Conservation (phyloP, 2,113 vertebrate species). For the Scalopus aquaticus region DNA sequence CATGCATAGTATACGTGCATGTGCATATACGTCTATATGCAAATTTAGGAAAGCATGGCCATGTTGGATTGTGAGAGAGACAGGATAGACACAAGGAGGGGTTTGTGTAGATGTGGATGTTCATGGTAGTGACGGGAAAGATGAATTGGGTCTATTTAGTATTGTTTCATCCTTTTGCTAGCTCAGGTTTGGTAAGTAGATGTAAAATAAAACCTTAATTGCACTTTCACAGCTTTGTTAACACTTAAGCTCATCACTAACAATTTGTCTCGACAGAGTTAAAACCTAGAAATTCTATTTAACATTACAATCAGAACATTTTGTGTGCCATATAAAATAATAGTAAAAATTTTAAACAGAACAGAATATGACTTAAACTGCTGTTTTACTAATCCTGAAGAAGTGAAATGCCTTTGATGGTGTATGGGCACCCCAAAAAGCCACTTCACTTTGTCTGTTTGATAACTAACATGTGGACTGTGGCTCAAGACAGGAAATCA, state of each 20-base stretch:
- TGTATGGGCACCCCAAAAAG: not conserved
- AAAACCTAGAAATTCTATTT: conserved; percentile 44
- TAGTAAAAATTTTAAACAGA: not conserved
- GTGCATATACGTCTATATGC: not conserved
- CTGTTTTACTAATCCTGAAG: conserved; percentile 14
- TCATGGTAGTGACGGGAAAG: not conserved
- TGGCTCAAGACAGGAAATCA: conserved; percentile 40
- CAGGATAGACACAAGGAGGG: not conserved
- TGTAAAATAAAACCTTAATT: conserved; percentile 54
- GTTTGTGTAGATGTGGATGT: not conserved
- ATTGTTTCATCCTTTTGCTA: not conserved
- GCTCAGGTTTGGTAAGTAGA: conserved; percentile 49
- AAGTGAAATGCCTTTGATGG: not conserved
- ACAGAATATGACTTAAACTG: not conserved
- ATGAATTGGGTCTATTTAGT: not conserved
- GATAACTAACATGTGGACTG: conserved; percentile 1
- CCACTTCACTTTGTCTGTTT: conserved; percentile 8
- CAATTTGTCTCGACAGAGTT: conserved; percentile 40
- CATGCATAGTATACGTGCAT: too few relatives aligned
- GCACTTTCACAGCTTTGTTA: conserved; percentile 52
- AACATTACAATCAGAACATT: conserved; percentile 2
- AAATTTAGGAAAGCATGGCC: not conserved
- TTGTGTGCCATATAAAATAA: not conserved
- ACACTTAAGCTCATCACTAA: conserved; percentile 10
- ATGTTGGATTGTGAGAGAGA: not conserved